Base-by-base conservation (phyloP, 2,888 invertebrate genomes). In the Drosophila affinis region DNA sequence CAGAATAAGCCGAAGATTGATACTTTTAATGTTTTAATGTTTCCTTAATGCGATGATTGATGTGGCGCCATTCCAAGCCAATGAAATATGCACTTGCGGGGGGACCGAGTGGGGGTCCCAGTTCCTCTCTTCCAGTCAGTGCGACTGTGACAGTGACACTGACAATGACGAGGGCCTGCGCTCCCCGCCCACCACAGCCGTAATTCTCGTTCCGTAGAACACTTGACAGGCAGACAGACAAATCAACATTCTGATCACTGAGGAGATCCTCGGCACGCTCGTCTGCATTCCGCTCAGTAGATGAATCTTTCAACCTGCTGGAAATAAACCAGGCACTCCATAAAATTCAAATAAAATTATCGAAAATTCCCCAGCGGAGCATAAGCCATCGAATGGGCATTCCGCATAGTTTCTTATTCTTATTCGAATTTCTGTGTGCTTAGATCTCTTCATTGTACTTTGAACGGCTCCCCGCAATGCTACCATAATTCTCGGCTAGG, bases 1-100 rank as follows among this genome's bases (percentile, higher is more conserved):
- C 54, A 56, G 55, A 70, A 56, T 39, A 46, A 68, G 46, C 74
- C 34, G 17, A 32, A 49, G 47, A 61, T 29, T 53, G 56, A 71
- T 58, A 58, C 12, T 14, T 12, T 49, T 9, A 58, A 48, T 48
- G 62, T 58, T 69, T 55, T 62, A 62, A 51, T 56, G 47, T 51
- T 56, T 54, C 52, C 63, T 76, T 83, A 87, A 83, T 75, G 48
- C 79, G 75, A 77, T 89, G 89, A 86, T 86, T 82, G 85, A 86
- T 86, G 87, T 79, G 85, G 89, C 89, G 87, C 89, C 79, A 63
- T 71, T 70, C 46, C 53, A 63, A 60, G 54, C 68, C 57, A 44
- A 34, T 47, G 46, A 67, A 69, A 69, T 67, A 47, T 73, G 81
- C 81, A 77, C 12, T 39, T 34, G 2, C n/a, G n/a, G 14, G 2